Conservation (phyloP, 2,113 vertebrate species). For the Pontoporia blainvillei region DNA sequence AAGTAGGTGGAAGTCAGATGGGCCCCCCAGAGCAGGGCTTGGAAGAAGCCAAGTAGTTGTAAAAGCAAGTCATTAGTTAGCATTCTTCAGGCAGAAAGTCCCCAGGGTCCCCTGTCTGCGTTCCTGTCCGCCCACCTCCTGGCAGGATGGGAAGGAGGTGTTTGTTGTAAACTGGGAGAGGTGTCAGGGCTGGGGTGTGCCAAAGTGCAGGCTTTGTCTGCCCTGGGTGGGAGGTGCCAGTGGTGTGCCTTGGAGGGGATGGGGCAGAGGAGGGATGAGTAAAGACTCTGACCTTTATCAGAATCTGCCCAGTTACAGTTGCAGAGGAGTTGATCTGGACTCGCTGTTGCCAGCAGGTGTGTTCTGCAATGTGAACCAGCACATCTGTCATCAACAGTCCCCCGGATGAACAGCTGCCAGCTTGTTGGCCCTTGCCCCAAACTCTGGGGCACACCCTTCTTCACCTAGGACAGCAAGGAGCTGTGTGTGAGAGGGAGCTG, state of each 20-base stretch:
- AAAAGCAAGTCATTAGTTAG: background rate
- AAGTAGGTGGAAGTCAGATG: background rate
- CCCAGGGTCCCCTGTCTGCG: accelerated
- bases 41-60: background rate
- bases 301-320: accelerated
- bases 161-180: background rate
- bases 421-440: background rate
- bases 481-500: no score
- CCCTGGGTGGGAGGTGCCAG: accelerated
- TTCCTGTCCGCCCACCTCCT: background rate
- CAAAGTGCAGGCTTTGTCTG: background rate
- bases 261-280: accelerated
- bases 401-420: background rate
- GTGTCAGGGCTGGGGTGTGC: background rate
- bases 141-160: background rate
- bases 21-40: background rate
- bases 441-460: background rate
- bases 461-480: accelerated
- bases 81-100: background rate
- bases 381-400: accelerated
- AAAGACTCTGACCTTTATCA: background rate
- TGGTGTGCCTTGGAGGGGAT: accelerated
- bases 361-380: background rate
- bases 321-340: accelerated
- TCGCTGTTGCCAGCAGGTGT: accelerated